phyloP scores from a whole-genome alignment of 1,140 invertebrate species.

The Bradynema listronoti region DNA sequence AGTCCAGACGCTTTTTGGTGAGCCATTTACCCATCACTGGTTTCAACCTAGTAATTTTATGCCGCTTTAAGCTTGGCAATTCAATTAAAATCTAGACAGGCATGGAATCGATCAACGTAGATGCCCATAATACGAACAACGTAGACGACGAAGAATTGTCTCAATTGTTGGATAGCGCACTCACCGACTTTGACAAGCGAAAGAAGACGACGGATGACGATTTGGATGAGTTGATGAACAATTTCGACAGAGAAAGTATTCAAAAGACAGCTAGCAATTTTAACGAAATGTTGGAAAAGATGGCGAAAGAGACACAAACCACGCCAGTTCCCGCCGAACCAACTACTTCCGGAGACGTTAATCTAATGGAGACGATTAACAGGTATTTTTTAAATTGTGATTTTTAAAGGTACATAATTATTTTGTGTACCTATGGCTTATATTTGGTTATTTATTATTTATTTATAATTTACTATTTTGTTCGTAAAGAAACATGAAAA shows the following conservation, averaged over 20 bases:
- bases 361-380: slow-evolving; percentile 12
- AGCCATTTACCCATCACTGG: too few species aligned
- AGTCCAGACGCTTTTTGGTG: too few species aligned
- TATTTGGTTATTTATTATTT: too few species aligned
- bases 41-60: too few species aligned
- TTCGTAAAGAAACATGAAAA: not conserved
- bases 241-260: slow-evolving; percentile 26
- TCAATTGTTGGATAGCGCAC: slow-evolving; percentile 23
- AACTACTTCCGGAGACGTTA: not conserved
- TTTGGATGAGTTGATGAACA: slow-evolving; percentile 32
- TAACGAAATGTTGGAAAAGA: slow-evolving; percentile 21
- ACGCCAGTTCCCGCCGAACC: not conserved
- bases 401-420: not conserved
- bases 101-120: too few species aligned
- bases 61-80: too few species aligned
- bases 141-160: slow-evolving; percentile 12
- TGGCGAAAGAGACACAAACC: slow-evolving; percentile 9
- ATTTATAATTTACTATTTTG: too few species aligned
- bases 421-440: too few species aligned
- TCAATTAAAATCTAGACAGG: too few species aligned
- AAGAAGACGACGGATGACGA: slow-evolving; percentile 23
- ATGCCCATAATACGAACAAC: not conserved
- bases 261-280: slow-evolving; percentile 33
- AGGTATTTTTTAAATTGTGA: slow-evolving; percentile 7
- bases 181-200: slow-evolving; percentile 24